Evolutionary conservation across 2,113 vertebrate species (phyloP).

Genomic region (Prinia subflava): DNA sequence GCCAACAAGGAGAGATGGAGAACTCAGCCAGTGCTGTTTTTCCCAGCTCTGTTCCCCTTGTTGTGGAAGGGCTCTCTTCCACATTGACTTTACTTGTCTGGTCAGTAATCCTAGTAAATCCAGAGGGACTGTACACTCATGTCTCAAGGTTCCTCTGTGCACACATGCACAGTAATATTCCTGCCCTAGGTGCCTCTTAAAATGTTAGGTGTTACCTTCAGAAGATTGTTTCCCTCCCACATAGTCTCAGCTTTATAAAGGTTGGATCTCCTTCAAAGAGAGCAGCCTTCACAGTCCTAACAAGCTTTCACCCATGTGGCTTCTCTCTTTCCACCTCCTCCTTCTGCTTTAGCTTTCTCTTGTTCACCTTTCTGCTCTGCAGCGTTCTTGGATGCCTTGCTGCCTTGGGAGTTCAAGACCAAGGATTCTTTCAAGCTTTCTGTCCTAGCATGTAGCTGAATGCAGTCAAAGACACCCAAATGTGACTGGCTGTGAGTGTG

Average conservation of each 20-base stretch:
- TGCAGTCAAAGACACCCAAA: not conserved
- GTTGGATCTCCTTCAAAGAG: conserved; percentile 29
- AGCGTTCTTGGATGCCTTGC: not conserved
- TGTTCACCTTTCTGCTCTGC: not conserved
- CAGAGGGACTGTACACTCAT: not conserved
- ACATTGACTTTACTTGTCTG: accelerated
- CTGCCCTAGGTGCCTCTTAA: not conserved
- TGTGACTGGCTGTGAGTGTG: not conserved
- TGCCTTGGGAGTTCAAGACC: not conserved
- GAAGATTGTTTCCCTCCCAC: not conserved
- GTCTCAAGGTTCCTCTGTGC: not conserved
- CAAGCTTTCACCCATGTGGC: not conserved
- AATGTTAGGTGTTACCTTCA: not conserved
- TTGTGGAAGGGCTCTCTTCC: not conserved
- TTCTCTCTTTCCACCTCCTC: not conserved
- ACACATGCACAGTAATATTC: not conserved
- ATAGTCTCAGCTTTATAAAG: not conserved
- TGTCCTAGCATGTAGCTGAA: not conserved
- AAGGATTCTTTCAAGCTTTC: not conserved
- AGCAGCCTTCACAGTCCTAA: not conserved
- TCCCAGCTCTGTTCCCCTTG: not conserved
- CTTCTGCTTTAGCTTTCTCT: not conserved
- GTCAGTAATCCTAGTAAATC: not conserved
- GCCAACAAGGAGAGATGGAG: accelerated
- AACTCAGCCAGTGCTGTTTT: not conserved